A percentile compares a stretch with the other conserved stretches of the same genome.
phyloP scores from a whole-genome alignment of 2,113 vertebrate genomes.

The Takifugu bimaculatus region DNA sequence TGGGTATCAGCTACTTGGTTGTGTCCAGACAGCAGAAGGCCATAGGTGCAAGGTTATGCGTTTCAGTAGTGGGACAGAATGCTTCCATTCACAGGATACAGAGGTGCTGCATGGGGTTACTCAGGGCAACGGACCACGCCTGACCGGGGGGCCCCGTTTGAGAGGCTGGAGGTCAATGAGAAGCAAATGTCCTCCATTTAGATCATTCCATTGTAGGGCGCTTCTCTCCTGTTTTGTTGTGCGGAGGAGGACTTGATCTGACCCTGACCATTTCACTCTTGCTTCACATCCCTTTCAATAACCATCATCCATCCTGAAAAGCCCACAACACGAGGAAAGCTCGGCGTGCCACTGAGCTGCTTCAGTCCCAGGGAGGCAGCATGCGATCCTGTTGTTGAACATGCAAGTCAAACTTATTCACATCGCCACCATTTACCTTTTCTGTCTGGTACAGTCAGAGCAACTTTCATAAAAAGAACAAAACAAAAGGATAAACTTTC shows the following conservation, averaged over 20 bases:
- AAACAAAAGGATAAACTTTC: conserved; percentile 19
- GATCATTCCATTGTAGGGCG: conserved; percentile 36
- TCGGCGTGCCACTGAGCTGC: conserved; percentile 15
- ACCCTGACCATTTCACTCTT: conserved; percentile 39
- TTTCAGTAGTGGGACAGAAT: conserved; percentile 15
- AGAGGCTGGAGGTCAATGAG: conserved; percentile 55
- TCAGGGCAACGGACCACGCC: conserved; percentile 33
- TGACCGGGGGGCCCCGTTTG: conserved; percentile 33
- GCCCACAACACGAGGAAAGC: conserved; percentile 27
- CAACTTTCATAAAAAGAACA: conserved; percentile 16
- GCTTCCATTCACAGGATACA: conserved; percentile 30
- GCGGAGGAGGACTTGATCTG: conserved; percentile 37
- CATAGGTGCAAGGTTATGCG: conserved; percentile 48
- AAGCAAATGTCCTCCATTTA: conserved; percentile 65
- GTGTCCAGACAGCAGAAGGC: conserved; percentile 60
- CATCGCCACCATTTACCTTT: neutral
- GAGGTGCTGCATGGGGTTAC: conserved; percentile 55
- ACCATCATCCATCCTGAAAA: conserved; percentile 39
- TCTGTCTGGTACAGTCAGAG: conserved; percentile 1
- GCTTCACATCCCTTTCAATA: conserved; percentile 47
- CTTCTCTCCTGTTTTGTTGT: conserved; percentile 49
- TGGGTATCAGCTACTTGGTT: conserved; percentile 56
- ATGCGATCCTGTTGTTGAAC: conserved; percentile 49
- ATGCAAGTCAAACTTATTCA: conserved; percentile 4
- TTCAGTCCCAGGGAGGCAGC: conserved; percentile 37